Percentiles rank a stretch among this genome's conserved stretches.
Evolutionary conservation across 1,140 invertebrate genomes (phyloP).

Genomic region (Lysiphlebus fabarum): DNA sequence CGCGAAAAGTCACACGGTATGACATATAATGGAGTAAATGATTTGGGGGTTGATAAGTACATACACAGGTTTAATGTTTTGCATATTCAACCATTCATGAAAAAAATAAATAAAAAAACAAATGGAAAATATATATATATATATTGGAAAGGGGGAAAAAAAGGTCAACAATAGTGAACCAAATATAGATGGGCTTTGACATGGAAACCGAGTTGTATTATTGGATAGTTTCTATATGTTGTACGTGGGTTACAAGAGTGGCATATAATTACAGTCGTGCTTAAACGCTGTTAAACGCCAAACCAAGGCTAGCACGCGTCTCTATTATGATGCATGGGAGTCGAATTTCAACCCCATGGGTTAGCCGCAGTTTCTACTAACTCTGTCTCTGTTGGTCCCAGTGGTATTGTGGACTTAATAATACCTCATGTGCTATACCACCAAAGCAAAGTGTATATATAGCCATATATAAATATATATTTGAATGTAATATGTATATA

Average conservation of each 20-base stretch:
- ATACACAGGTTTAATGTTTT: no score
- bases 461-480: conserved; percentile 28
- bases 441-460: conserved; percentile 32
- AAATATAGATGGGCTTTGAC: neutral
- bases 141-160: no score
- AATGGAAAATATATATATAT: no score
- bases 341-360: conserved; percentile 47
- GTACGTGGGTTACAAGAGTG: conserved; percentile 9
- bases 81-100: no score
- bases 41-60: conserved; percentile 10
- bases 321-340: conserved; percentile 45
- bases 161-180: no score
- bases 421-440: conserved; percentile 27
- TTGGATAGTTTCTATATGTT: neutral
- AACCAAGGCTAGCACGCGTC: conserved; percentile 40
- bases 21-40: conserved; percentile 21
- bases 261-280: conserved; percentile 43
- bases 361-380: conserved; percentile 33
- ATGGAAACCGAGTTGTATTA: neutral
- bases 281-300: conserved; percentile 44
- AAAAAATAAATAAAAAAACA: no score
- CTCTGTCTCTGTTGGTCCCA: conserved; percentile 14
- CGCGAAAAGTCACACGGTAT: conserved; percentile 26
- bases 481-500: conserved; percentile 18
- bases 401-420: conserved; percentile 45